Conservation (phyloP, 2,797 vertebrate genomes). For the Salarias fasciatus region DNA sequence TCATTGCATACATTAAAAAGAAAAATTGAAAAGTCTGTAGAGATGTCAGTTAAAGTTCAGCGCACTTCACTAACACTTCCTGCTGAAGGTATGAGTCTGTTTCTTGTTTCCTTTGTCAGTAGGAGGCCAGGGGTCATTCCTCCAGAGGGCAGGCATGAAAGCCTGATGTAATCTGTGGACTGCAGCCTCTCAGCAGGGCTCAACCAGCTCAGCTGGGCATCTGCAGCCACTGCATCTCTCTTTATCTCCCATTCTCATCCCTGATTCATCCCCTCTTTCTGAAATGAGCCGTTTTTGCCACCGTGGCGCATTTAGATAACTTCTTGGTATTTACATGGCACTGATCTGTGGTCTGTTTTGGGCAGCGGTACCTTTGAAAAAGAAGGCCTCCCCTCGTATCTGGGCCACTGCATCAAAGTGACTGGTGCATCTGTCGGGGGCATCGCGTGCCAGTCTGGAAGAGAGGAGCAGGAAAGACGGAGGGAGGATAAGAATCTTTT, state of each 20-base stretch:
- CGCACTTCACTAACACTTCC: slow-evolving; percentile 23
- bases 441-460: slow-evolving; percentile 81
- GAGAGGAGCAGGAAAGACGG: slow-evolving; percentile 48
- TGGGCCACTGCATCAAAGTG: slow-evolving; percentile 93
- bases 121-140: slow-evolving; percentile 45
- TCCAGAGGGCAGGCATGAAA: slow-evolving; percentile 62
- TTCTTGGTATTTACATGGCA: slow-evolving; percentile 24
- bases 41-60: slow-evolving; percentile 35
- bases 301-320: slow-evolving; percentile 44
- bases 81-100: slow-evolving; percentile 26
- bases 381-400: slow-evolving; percentile 98
- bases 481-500: slow-evolving; percentile 14
- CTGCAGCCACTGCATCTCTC: slow-evolving; percentile 3
- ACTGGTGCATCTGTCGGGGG: slow-evolving; percentile 89
- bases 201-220: slow-evolving; percentile 25
- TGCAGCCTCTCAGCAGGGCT: slow-evolving; percentile 45
- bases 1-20: background rate
- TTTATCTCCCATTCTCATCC: slow-evolving; percentile 5
- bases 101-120: slow-evolving; percentile 51
- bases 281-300: slow-evolving; percentile 13
- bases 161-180: slow-evolving; percentile 58
- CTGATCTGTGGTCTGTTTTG: slow-evolving; percentile 27
- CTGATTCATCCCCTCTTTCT: background rate
- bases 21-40: slow-evolving; percentile 4
- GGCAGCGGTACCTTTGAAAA: slow-evolving; percentile 77